A percentile compares a stretch with the other conserved stretches of the same genome.
Conservation (phyloP, 2,797 vertebrate genomes). For the Anableps anableps region DNA sequence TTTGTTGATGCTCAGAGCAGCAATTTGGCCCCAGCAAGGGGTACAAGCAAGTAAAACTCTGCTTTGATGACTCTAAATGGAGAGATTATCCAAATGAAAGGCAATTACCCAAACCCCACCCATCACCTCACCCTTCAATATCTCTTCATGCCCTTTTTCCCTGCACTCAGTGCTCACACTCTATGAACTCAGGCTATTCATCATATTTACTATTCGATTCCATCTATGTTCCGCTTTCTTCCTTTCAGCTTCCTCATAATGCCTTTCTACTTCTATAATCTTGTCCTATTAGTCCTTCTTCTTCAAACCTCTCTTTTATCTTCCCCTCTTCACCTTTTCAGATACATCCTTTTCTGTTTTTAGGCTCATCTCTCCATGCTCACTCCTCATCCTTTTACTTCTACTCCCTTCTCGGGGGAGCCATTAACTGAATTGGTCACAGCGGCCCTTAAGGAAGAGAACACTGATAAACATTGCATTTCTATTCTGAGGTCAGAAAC, state of each 20-base stretch:
- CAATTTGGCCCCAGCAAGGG: constrained; percentile 68
- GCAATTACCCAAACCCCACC: constrained; percentile 70
- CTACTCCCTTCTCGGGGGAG: constrained; percentile 24
- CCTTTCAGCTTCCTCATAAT: constrained; percentile 30
- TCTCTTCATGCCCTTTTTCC: constrained; percentile 15
- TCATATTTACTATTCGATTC: constrained; percentile 53
- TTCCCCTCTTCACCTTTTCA: constrained; percentile 36
- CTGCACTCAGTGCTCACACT: constrained; percentile 19
- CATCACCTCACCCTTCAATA: constrained; percentile 53
- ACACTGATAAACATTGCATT: constrained; percentile 48
- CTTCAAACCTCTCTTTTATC: constrained; percentile 42
- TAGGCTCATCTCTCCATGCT: constrained; percentile 12
- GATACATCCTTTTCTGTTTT: constrained; percentile 20
- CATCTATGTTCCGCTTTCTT: constrained; percentile 38
- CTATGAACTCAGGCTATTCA: constrained; percentile 53
- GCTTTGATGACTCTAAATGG: constrained; percentile 78
- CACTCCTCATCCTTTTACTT: constrained; percentile 17
- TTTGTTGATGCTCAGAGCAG: constrained; percentile 72
- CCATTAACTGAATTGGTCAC: constrained; percentile 54
- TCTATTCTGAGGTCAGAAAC: constrained; percentile 58
- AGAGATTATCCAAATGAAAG: constrained; percentile 78
- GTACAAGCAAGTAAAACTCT: constrained; percentile 63
- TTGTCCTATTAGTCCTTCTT: constrained; percentile 38
- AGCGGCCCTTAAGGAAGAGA: constrained; percentile 41
- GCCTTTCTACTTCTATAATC: constrained; percentile 35